Percentiles rank a stretch among this genome's conserved stretches.
phyloP scores from a whole-genome alignment of 2,888 invertebrate species.

The Ectobius pallidus region DNA sequence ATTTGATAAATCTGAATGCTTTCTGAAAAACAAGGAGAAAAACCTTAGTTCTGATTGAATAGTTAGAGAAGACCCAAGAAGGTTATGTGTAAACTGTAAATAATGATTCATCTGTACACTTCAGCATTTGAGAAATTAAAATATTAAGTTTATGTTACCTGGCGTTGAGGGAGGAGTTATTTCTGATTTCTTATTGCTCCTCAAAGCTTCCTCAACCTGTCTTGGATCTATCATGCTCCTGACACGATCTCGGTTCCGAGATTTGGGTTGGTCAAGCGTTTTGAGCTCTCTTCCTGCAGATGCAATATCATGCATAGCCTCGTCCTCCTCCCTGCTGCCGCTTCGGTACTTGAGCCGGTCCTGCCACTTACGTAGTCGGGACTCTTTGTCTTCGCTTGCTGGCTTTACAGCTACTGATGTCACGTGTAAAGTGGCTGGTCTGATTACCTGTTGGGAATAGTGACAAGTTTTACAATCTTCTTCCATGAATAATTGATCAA shows the following conservation, averaged over 20 bases:
- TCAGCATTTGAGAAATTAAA: too few species aligned
- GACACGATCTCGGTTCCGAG: conserved; percentile 49
- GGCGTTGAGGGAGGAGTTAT: too few species aligned
- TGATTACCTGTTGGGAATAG: conserved; percentile 50
- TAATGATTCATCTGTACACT: too few species aligned
- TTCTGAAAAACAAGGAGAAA: too few species aligned
- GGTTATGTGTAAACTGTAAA: too few species aligned
- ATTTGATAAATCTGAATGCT: too few species aligned
- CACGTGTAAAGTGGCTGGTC: conserved; percentile 59
- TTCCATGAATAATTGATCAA: too few species aligned
- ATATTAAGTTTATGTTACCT: too few species aligned
- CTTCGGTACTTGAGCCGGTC: conserved; percentile 65
- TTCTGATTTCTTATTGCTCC: background rate
- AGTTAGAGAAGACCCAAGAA: too few species aligned
- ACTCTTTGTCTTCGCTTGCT: conserved; percentile 59
- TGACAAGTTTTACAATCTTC: too few species aligned
- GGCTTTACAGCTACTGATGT: conserved; percentile 35
- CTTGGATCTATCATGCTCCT: conserved; percentile 57
- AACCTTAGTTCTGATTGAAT: too few species aligned
- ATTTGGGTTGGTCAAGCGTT: conserved; percentile 55
- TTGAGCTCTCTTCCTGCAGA: conserved; percentile 56
- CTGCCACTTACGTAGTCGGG: conserved; percentile 71
- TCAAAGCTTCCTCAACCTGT: conserved; percentile 48
- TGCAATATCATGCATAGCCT: conserved; percentile 53
- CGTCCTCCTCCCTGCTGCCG: conserved; percentile 48